Evolutionary conservation across 2,888 invertebrate species (phyloP).

Genomic region (Dasysyrphus tricinctus): DNA sequence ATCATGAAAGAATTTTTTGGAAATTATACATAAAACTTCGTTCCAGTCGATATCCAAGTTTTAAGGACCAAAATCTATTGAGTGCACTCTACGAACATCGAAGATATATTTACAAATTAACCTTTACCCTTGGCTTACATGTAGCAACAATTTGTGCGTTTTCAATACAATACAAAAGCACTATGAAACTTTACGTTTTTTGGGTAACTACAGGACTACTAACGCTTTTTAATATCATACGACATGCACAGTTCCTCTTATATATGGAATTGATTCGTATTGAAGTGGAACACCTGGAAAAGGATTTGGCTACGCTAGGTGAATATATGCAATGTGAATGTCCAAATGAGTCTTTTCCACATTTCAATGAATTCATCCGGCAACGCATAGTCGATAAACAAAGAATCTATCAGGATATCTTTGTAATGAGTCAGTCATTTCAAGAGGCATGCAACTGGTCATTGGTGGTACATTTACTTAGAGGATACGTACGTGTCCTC

Average conservation of each 20-base stretch:
- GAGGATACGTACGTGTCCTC: slow-evolving; percentile 66
- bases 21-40: slow-evolving; percentile 7
- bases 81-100: neutral
- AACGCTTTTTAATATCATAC: slow-evolving; percentile 66
- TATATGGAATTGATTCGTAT: slow-evolving; percentile 78
- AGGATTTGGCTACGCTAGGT: slow-evolving; percentile 77
- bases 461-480: slow-evolving; percentile 77
- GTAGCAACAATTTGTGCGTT: neutral
- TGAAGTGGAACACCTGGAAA: slow-evolving; percentile 77
- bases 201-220: neutral
- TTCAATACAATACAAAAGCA: neutral
- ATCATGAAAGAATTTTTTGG: slow-evolving; percentile 68
- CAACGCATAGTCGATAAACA: slow-evolving; percentile 78
- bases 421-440: slow-evolving; percentile 77
- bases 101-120: slow-evolving; percentile 1
- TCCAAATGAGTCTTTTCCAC: slow-evolving; percentile 72
- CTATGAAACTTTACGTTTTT: neutral
- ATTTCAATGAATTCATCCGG: slow-evolving; percentile 78
- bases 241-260: slow-evolving; percentile 78
- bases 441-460: slow-evolving; percentile 78
- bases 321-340: slow-evolving; percentile 78
- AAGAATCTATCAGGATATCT: slow-evolving; percentile 76
- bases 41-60: neutral
- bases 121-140: neutral
- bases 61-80: slow-evolving; percentile 7